phyloP scores from a whole-genome alignment of 2,113 vertebrate genomes.

The Aegotheles bennettii region DNA sequence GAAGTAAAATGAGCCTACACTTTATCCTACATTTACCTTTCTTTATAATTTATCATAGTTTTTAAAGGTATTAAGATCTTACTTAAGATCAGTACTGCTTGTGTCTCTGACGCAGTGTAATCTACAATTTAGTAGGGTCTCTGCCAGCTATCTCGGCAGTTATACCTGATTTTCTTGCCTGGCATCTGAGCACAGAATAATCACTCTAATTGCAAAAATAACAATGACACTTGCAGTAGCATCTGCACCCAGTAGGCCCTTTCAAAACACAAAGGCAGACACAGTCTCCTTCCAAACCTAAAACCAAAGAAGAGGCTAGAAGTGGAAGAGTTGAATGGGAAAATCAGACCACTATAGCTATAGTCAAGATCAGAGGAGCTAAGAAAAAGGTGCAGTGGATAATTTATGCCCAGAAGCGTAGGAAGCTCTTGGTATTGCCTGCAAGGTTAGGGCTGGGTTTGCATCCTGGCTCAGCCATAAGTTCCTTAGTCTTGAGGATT shows the following conservation, averaged over 20 bases:
- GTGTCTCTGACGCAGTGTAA: neutral
- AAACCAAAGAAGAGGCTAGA: neutral
- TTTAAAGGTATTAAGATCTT: constrained; percentile 42
- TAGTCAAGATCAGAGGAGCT: neutral
- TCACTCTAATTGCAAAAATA: neutral
- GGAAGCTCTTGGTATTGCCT: neutral
- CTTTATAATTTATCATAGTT: constrained; percentile 33
- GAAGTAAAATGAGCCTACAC: constrained; percentile 8
- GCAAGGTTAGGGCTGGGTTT: neutral
- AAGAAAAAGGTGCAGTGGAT: neutral
- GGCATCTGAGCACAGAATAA: neutral
- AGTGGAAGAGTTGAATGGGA: neutral
- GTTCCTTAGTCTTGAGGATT: neutral
- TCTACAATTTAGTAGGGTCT: neutral
- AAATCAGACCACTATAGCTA: neutral
- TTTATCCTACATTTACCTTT: constrained; percentile 18
- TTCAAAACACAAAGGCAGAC: neutral
- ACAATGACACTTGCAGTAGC: neutral
- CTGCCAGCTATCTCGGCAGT: neutral
- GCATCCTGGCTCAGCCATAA: neutral
- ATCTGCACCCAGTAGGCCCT: neutral
- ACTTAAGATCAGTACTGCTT: neutral
- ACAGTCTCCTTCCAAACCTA: neutral
- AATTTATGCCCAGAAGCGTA: neutral
- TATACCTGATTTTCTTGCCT: neutral